Evolutionary conservation across 1,140 invertebrate species (phyloP).

Genomic region (Doryteuthis pealeii): DNA sequence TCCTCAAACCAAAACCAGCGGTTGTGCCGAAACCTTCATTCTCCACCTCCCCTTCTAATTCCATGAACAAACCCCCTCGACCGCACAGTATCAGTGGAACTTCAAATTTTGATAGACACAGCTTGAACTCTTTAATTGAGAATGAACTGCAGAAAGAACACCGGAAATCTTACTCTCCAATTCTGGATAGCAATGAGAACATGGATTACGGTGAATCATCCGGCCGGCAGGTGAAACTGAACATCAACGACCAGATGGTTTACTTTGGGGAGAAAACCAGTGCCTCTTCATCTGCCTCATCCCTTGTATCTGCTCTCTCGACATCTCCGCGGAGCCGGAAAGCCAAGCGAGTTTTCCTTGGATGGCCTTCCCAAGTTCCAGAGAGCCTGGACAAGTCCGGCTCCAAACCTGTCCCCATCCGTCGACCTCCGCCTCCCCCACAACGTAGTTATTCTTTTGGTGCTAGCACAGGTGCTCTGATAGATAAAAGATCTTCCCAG

Average conservation of each 20-base stretch:
- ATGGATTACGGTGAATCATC: neutral
- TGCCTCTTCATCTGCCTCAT: neutral
- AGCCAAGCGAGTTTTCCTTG: constrained; percentile 15
- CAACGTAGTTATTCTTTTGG: constrained; percentile 21
- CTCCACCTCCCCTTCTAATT: constrained; percentile 24
- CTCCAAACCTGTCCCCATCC: constrained; percentile 13
- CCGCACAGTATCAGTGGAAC: neutral
- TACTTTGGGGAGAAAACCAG: neutral
- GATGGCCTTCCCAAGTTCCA: neutral
- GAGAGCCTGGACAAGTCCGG: neutral
- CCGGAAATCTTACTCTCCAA: neutral
- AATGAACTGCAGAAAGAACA: constrained; percentile 21
- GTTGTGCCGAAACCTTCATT: constrained; percentile 16
- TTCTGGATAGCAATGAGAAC: constrained; percentile 2
- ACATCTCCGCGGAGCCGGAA: constrained; percentile 21
- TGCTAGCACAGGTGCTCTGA: constrained; percentile 12
- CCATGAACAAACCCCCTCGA: constrained; percentile 28
- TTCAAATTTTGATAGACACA: neutral
- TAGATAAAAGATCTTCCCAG: constrained; percentile 32
- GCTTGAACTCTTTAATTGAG: constrained; percentile 29
- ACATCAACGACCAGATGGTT: neutral
- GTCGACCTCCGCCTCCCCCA: constrained; percentile 34
- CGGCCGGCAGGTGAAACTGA: neutral
- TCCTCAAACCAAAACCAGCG: constrained; percentile 36
- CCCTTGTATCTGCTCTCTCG: constrained; percentile 16